These are phyloP conservation scores for Apeira syringaria DNA, from an alignment of 2,888 invertebrate species.

Conservation along the genomic window DNA sequence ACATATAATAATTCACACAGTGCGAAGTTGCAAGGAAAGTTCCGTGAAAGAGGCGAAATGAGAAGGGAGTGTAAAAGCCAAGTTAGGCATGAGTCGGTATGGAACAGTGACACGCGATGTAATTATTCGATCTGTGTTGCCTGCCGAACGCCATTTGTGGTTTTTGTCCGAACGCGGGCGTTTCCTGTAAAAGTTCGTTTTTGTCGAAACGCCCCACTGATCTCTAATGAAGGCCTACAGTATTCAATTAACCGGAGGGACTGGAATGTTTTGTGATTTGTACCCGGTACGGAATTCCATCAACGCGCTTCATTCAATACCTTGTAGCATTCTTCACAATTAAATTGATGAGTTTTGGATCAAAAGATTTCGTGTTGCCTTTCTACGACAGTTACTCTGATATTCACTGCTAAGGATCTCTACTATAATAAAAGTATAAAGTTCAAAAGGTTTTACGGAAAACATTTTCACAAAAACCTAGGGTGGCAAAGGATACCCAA, in stretches of 20 bases:
- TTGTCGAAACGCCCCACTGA: slow-evolving; percentile 51
- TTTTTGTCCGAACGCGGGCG: slow-evolving; percentile 66
- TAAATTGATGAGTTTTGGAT: slow-evolving; percentile 43
- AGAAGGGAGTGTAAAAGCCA: slow-evolving; percentile 60
- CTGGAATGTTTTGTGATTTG: slow-evolving; percentile 79
- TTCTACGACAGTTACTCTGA: not conserved
- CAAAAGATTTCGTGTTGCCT: slow-evolving; percentile 30
- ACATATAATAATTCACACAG: slow-evolving; percentile 67
- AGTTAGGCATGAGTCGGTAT: slow-evolving; percentile 50
- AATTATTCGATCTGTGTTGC: slow-evolving; percentile 69
- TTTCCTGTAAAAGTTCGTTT: slow-evolving; percentile 71
- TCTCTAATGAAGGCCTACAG: slow-evolving; percentile 77
- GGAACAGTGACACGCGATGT: slow-evolving; percentile 34
- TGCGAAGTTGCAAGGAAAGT: slow-evolving; percentile 56
- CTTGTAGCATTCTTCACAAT: slow-evolving; percentile 53
- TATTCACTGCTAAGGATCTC: not conserved
- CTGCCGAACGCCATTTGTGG: slow-evolving; percentile 70
- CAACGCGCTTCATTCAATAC: slow-evolving; percentile 59
- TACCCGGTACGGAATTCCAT: slow-evolving; percentile 68
- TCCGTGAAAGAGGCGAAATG: slow-evolving; percentile 57
- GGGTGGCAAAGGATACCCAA: no score
- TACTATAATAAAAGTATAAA: no score
- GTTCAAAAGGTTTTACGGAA: no score
- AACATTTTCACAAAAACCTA: no score
- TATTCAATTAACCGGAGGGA: slow-evolving; percentile 77